Evolutionary conservation across 2,797 vertebrate species (phyloP).

Genomic region (Neostethus bicornis): DNA sequence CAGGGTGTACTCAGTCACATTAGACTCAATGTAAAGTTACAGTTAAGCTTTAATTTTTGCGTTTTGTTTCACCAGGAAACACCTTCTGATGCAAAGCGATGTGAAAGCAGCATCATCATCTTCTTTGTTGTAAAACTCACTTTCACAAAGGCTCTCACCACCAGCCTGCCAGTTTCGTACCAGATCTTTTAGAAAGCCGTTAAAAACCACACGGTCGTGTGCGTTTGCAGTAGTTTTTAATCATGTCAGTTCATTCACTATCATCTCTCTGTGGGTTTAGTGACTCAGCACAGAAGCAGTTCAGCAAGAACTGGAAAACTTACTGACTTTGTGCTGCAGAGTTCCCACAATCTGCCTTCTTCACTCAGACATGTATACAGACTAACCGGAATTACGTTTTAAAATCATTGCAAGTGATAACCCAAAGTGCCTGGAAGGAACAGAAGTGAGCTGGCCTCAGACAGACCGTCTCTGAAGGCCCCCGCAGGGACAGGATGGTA

Average conservation of each 20-base stretch:
- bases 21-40: too few relatives aligned
- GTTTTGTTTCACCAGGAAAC: slow-evolving; percentile 1
- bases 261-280: slow-evolving; percentile 24
- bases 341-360: slow-evolving; percentile 11
- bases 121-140: slow-evolving; percentile 34
- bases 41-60: slow-evolving; percentile 2
- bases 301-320: slow-evolving; percentile 31
- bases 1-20: too few relatives aligned
- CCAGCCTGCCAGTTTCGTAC: slow-evolving; percentile 30
- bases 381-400: slow-evolving; percentile 32
- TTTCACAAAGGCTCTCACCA: slow-evolving; percentile 33
- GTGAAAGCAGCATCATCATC: slow-evolving; percentile 6
- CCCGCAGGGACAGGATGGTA: slow-evolving; percentile 31
- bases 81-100: not conserved
- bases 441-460: slow-evolving; percentile 20
- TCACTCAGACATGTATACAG: slow-evolving; percentile 35
- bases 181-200: slow-evolving; percentile 44
- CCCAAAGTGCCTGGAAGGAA: slow-evolving; percentile 31
- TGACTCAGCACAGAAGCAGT: slow-evolving; percentile 44
- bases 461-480: slow-evolving; percentile 39
- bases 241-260: slow-evolving; percentile 48
- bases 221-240: slow-evolving; percentile 25
- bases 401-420: slow-evolving; percentile 57
- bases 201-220: slow-evolving; percentile 56
- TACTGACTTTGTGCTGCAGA: slow-evolving; percentile 16